These are phyloP conservation scores for Actenoides lindsayi DNA, from an alignment of 2,113 vertebrate genomes.

Conservation along the genomic window DNA sequence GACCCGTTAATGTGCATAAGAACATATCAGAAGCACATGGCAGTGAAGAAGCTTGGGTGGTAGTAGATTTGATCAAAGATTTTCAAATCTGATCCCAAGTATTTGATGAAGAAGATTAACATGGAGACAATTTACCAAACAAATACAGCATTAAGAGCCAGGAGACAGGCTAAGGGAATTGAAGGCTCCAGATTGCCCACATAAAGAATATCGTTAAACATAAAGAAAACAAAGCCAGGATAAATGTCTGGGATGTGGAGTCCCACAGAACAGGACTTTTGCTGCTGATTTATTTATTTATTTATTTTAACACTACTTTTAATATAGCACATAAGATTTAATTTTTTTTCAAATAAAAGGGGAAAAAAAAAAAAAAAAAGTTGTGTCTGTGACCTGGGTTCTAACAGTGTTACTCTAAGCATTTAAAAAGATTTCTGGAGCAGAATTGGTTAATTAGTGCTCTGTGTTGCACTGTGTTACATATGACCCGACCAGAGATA, in stretches of 20 bases:
- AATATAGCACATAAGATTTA: not conserved
- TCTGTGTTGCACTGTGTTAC: conserved; percentile 80
- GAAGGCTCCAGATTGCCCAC: conserved; percentile 80
- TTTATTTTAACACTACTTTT: not conserved
- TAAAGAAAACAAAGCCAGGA: conserved; percentile 72
- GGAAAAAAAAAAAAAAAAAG: not conserved
- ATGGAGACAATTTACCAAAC: conserved; percentile 83
- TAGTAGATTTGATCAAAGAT: conserved; percentile 80
- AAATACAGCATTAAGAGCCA: conserved; percentile 76
- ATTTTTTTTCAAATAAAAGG: not conserved
- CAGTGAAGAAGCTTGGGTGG: conserved; percentile 65
- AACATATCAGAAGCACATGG: conserved; percentile 83
- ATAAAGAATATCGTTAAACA: conserved; percentile 81
- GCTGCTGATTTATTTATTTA: not conserved
- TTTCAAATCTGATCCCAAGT: conserved; percentile 76
- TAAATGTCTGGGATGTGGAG: conserved; percentile 57
- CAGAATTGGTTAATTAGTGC: conserved; percentile 82
- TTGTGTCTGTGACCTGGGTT: conserved; percentile 65
- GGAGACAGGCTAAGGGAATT: conserved; percentile 77
- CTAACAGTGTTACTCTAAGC: conserved; percentile 58
- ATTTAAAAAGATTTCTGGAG: conserved; percentile 77
- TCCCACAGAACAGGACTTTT: not conserved
- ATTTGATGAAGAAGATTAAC: conserved; percentile 83
- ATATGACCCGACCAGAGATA: conserved; percentile 85
- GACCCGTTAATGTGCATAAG: conserved; percentile 65